Conservation (phyloP, 2,113 vertebrate genomes). For the Oreocharis arfaki region DNA sequence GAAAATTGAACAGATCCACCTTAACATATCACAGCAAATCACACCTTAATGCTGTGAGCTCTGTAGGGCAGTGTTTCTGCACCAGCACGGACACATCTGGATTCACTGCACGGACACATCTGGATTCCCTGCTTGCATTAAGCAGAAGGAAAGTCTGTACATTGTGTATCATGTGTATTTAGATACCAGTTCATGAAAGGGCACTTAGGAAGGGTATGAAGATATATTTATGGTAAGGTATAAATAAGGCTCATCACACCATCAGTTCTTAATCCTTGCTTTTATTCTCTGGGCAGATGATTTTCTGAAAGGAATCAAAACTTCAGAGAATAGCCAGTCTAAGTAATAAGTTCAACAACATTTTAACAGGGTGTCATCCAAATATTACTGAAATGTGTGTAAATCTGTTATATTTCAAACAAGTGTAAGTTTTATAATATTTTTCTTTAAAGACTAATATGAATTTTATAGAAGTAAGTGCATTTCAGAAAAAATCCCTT, state of each 20-base stretch:
- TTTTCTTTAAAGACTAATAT: neutral
- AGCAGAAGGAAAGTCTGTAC: neutral
- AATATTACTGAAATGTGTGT: neutral
- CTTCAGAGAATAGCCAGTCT: neutral
- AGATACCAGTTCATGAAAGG: neutral
- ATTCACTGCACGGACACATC: neutral
- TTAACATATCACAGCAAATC: neutral
- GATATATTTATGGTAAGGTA: neutral
- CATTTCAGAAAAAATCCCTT: neutral
- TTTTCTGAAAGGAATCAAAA: neutral
- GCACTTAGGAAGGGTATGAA: neutral
- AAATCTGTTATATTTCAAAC: neutral
- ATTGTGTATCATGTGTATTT: neutral
- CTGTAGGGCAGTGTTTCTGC: neutral
- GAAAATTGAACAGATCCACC: slow-evolving; percentile 27
- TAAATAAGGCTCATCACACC: neutral
- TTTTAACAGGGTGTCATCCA: neutral
- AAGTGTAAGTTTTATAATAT: neutral
- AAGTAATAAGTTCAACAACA: neutral
- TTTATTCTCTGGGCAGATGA: neutral
- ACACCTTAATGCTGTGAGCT: neutral
- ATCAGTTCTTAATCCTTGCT: neutral
- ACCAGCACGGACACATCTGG: neutral
- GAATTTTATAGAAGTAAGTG: neutral
- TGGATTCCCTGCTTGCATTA: neutral